Evolutionary conservation across 1,140 invertebrate genomes (phyloP).

Genomic region (Ectropis grisescens): DNA sequence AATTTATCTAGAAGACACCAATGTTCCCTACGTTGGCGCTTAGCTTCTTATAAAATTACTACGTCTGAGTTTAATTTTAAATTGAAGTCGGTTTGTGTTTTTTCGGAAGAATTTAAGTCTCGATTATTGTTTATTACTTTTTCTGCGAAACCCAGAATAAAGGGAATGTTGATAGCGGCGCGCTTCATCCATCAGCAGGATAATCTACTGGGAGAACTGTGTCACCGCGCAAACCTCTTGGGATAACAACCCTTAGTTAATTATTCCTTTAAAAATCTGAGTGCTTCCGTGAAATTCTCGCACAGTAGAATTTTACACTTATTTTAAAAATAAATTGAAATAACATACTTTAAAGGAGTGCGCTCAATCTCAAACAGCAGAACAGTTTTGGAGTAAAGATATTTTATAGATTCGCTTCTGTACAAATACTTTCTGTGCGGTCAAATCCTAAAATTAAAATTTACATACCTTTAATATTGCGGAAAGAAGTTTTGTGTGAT

Average conservation of each 20-base stretch:
- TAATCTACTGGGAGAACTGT: slow-evolving; percentile 8
- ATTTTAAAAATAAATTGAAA: neutral
- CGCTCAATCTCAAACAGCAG: neutral
- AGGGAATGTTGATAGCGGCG: neutral
- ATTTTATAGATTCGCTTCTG: neutral
- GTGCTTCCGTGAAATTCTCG: slow-evolving; percentile 3
- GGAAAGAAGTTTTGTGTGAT: too few relatives aligned
- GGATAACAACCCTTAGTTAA: slow-evolving; percentile 13
- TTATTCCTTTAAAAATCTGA: slow-evolving; percentile 11
- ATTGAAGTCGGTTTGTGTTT: too few relatives aligned
- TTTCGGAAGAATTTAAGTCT: too few relatives aligned
- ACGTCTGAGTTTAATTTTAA: too few relatives aligned
- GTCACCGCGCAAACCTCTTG: slow-evolving; percentile 12
- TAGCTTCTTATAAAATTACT: too few relatives aligned
- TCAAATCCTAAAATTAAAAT: neutral
- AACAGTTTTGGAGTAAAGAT: neutral
- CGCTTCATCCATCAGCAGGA: slow-evolving; percentile 1
- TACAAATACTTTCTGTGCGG: neutral
- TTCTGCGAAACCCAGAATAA: too few relatives aligned
- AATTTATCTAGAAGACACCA: too few relatives aligned
- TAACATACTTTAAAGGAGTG: neutral
- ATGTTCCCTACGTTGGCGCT: too few relatives aligned
- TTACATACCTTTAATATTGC: too few relatives aligned
- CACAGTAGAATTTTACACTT: neutral
- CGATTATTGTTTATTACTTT: too few relatives aligned